Evolutionary conservation across 2,113 vertebrate genomes (phyloP).

Genomic region (Myiopsitta monachus): DNA sequence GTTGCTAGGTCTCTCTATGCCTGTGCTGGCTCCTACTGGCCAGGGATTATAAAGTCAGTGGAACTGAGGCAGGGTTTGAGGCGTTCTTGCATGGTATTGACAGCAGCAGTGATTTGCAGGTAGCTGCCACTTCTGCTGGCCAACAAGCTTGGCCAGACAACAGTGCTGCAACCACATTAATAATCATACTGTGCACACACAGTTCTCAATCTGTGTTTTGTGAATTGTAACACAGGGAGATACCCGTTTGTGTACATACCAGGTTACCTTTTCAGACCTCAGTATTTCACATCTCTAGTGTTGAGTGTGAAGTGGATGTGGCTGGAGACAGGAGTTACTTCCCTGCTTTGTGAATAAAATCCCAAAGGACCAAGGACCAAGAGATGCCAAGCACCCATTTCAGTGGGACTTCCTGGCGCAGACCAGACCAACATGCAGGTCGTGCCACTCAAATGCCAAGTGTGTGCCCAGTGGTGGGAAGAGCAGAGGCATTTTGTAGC

Average conservation of each 20-base stretch:
- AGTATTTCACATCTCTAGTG: neutral
- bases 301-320: neutral
- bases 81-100: neutral
- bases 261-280: neutral
- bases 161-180: neutral
- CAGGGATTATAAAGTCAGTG: neutral
- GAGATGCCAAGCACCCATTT: neutral
- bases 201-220: neutral
- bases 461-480: neutral
- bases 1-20: fast-evolving
- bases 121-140: neutral
- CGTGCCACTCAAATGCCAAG: neutral
- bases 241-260: neutral
- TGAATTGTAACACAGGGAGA: neutral
- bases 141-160: neutral
- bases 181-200: too few relatives aligned
- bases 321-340: neutral
- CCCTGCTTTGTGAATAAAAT: neutral
- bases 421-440: neutral
- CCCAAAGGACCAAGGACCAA: neutral
- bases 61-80: neutral
- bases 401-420: neutral
- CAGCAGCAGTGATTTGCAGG: neutral
- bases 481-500: neutral
- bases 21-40: neutral